Evolutionary conservation across 2,797 vertebrate genomes (phyloP).

Genomic region (Pipistrellus kuhlii): DNA sequence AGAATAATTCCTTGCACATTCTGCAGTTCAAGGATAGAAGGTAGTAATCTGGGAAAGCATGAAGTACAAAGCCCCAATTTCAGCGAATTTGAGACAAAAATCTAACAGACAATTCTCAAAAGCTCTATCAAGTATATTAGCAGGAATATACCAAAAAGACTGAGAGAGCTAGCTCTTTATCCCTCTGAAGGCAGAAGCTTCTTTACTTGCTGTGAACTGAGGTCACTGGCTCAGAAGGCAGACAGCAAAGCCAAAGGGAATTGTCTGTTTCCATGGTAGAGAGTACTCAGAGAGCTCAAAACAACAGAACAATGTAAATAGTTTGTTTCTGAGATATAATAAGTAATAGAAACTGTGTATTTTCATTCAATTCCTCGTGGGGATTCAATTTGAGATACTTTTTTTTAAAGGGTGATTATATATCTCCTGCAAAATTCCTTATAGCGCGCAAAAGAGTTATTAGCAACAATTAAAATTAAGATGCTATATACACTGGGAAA

Average conservation of each 20-base stretch:
- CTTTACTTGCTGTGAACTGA: constrained; percentile 44
- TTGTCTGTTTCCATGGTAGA: constrained; percentile 14
- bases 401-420: constrained; percentile 5
- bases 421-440: constrained; percentile 6
- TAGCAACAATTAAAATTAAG: constrained; percentile 37
- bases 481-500: background rate
- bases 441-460: background rate
- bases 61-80: constrained; percentile 35
- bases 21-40: background rate
- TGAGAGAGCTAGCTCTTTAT: background rate
- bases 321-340: constrained; percentile 6
- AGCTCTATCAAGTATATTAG: constrained; percentile 5
- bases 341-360: constrained; percentile 20
- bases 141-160: background rate
- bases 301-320: background rate
- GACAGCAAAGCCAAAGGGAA: constrained; percentile 60
- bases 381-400: constrained; percentile 42
- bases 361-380: constrained; percentile 48
- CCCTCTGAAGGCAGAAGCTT: background rate
- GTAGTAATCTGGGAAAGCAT: constrained; percentile 2
- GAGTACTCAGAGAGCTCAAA: constrained; percentile 32
- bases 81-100: constrained; percentile 41
- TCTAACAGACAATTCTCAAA: constrained; percentile 35
- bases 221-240: constrained; percentile 31
- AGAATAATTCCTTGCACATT: constrained; percentile 44